Base-by-base conservation (phyloP, 2,888 invertebrate genomes). In the Thera britannica region DNA sequence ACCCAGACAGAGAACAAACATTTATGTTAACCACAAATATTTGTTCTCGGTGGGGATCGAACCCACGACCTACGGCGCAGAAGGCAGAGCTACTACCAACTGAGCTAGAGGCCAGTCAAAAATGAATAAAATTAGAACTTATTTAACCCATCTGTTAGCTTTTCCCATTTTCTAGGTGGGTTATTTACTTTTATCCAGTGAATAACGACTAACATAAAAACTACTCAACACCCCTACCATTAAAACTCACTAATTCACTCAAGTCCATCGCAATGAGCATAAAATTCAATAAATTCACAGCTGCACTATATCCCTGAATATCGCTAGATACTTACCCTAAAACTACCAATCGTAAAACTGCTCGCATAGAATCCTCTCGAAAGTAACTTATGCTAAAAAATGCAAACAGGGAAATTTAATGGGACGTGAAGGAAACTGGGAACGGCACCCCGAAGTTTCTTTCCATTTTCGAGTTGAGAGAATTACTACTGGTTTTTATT, bases 371-470 rank as follows among this genome's bases (percentile, higher is more conserved):
- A 67, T 78, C 83, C 81, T 81, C 88, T 89, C 82, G 83, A 82
- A 86, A 86, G 86, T 90, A 93, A 90, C 92, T 88, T 93, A 92
- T 93, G 93, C 89, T 92, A 92, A 93, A 93, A 93, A 93, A 93
- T 93, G 90, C 92, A 93, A 93, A 92, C 90, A 90, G 90, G 90
- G 89, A 93, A 92, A 93, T 90, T 93, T 92, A 92, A 93, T 93
- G 93, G 90, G 82, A 87, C 93, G 93, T 93, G 92, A 93, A 92
- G 89, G 88, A 88, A 92, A 87, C 87, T 84, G 87, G 86, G 86
- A 84, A 83, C 86, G 85, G 87, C 83, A 85, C 88, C 86, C 84
- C 77, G 81, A 87, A 87, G 90, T 91, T 88, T 87, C 84, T 84
- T 82, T 81, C 82, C 78, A 83, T 87, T 86, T 89, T 86, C 83